Base-by-base conservation (phyloP, 64 coral and sea anemone species). In the Platygyra sinensis region DNA sequence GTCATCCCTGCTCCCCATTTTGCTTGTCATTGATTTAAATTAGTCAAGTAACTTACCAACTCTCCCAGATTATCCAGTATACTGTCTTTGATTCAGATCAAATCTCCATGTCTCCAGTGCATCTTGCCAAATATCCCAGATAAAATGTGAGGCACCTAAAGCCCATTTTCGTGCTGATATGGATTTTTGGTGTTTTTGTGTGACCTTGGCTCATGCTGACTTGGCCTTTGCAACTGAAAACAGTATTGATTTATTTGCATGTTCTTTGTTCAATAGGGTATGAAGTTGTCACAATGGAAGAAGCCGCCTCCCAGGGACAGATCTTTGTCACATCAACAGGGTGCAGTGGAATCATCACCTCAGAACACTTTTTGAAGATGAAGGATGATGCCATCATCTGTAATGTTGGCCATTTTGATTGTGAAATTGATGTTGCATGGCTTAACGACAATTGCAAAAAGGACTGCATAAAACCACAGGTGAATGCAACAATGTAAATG, bases 261-360 rank as follows among this genome's bases (percentile, higher is more conserved):
- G 22, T 69, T 69, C 9, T 69, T 69, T 65, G 62, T n/a, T 69
- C n/a, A 11, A 62, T 24, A 99, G 96, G 96, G 78, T 99, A 90
- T 90, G 96, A 99, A 72, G 96, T 99, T 10, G 76, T 91, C 25
- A 95, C 96, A 30, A 99, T 99, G 96, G 96, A 99, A 8, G 96
- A 99, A 74, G 96, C 96, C 60, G 91, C 90, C 52, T 72, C 86
- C 9, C 75, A 91, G 67, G 94, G 91, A 16, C 92, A 95, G 78
- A 99, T 99, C 80, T 99, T 99, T 86, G 94, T 99, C 15, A 95
- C 96, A 55, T 91, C 96, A 27, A 99, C 96, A 42, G 96, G 96
- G 20, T 99, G 96, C 62, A 87, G 90, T 88, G 96, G 93, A 42
- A 99, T 99, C 39, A 93, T 99, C 84, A 93, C 75, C 6, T 16